Percentiles rank a stretch among this genome's conserved stretches.
phyloP scores from a whole-genome alignment of 1,140 invertebrate species.

The Megalonaias nervosa region DNA sequence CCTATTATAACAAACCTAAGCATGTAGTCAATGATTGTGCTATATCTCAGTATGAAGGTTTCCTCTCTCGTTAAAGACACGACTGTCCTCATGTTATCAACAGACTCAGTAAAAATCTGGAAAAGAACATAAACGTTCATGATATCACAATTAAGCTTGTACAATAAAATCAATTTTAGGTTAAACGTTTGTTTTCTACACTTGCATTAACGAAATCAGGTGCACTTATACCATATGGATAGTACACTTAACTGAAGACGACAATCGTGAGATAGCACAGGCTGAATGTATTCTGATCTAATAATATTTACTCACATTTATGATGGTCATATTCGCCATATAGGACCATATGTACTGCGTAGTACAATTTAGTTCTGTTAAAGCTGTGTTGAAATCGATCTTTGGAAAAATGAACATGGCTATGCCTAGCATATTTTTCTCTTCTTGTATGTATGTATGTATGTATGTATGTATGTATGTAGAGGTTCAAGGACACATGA shows the following conservation, averaged over 20 bases:
- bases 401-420: too few species aligned
- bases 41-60: conserved; percentile 65
- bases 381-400: too few species aligned
- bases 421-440: too few species aligned
- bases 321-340: too few species aligned
- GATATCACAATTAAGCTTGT: background rate
- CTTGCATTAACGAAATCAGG: too few species aligned
- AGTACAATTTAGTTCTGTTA: too few species aligned
- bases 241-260: background rate
- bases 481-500: too few species aligned
- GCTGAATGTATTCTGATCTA: background rate
- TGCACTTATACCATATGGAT: too few species aligned
- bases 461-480: too few species aligned
- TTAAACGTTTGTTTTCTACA: background rate
- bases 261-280: background rate
- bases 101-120: conserved; percentile 68
- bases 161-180: background rate
- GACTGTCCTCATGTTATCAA: conserved; percentile 76
- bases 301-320: background rate
- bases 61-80: conserved; percentile 72
- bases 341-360: too few species aligned
- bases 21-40: conserved; percentile 31
- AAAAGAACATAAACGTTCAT: background rate
- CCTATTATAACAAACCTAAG: conserved; percentile 38
- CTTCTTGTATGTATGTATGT: too few species aligned